Percentiles rank a stretch among this genome's conserved stretches.
These are phyloP conservation scores for Ivindomyrus marchei DNA, from an alignment of 2,113 vertebrate species.

Conservation along the genomic window DNA sequence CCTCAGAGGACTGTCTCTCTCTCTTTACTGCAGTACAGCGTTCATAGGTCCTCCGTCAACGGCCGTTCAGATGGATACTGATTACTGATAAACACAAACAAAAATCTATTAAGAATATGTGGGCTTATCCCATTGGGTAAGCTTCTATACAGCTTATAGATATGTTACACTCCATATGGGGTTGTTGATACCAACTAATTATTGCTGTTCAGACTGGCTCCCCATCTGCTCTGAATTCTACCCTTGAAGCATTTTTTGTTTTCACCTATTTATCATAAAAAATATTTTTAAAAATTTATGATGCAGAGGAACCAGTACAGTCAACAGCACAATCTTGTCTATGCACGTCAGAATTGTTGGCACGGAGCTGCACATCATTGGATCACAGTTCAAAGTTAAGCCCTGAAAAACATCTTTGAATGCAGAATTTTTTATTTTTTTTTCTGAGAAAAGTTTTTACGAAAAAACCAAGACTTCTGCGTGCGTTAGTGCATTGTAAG, in stretches of 20 bases:
- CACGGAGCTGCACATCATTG: background rate
- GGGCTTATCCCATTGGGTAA: background rate
- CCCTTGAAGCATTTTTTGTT: background rate
- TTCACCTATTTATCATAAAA: background rate
- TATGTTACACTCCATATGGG: background rate
- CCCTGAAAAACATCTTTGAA: background rate
- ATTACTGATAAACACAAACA: background rate
- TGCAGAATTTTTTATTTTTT: background rate
- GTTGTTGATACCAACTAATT: background rate
- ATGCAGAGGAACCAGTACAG: background rate
- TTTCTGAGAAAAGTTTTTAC: background rate
- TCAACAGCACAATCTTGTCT: background rate
- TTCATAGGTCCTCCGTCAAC: background rate
- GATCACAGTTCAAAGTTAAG: background rate
- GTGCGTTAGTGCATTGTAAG: background rate
- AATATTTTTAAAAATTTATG: background rate
- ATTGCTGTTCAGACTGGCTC: constrained; percentile 1
- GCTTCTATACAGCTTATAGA: background rate
- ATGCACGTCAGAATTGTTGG: background rate
- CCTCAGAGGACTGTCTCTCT: background rate
- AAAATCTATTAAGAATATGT: background rate
- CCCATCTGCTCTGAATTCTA: constrained; percentile 24
- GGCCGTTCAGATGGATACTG: background rate
- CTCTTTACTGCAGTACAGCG: background rate
- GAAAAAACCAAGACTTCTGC: background rate